phyloP scores from a whole-genome alignment of 2,797 vertebrate genomes.

The Argya squamiceps region DNA sequence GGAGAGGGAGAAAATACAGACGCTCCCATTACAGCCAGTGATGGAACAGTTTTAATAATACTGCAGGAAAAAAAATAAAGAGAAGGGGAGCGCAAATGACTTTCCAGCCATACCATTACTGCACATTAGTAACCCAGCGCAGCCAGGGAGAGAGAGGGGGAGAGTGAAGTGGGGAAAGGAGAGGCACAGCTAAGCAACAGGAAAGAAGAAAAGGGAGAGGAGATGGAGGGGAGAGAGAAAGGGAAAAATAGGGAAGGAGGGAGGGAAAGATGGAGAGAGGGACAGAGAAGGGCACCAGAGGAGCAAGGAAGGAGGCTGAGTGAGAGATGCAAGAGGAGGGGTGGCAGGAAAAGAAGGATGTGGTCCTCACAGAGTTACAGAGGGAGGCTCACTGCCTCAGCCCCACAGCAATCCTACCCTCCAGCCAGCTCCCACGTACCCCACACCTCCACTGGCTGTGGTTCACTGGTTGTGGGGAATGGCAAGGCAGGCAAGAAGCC shows the following conservation, averaged over 20 bases:
- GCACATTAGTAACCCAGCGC: slow-evolving; percentile 70
- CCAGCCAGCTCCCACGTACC: not conserved
- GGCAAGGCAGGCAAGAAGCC: rapidly evolving
- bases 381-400: not conserved
- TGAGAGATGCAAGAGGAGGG: not conserved
- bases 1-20: slow-evolving; percentile 77
- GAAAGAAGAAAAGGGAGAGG: not conserved
- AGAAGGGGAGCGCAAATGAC: slow-evolving; percentile 72
- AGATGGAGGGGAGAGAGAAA: not conserved
- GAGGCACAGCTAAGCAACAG: not conserved
- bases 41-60: slow-evolving; percentile 85
- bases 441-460: rapidly evolving
- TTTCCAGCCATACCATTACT: slow-evolving; percentile 74
- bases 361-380: not conserved
- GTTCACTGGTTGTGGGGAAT: not conserved
- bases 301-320: not conserved
- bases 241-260: not conserved
- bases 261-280: not conserved
- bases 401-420: not conserved
- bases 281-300: not conserved
- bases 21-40: slow-evolving; percentile 77
- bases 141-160: not conserved
- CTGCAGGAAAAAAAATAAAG: slow-evolving; percentile 72
- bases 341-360: not conserved
- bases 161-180: not conserved